Evolutionary conservation across 2,113 vertebrate genomes (phyloP).

Genomic region (Aspiorhynchus laticeps): DNA sequence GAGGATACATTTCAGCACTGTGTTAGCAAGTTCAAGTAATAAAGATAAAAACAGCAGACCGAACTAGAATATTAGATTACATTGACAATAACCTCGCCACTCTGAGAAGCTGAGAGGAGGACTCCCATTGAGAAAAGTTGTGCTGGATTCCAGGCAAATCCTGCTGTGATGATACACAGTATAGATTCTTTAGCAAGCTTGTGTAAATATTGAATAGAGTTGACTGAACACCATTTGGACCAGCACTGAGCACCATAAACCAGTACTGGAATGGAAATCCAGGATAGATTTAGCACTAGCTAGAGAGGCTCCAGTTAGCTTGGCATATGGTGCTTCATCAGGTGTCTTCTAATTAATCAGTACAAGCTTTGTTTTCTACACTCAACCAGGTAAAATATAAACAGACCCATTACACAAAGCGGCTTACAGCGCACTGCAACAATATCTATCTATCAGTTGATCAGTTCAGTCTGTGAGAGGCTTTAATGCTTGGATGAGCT

Average conservation of each 20-base stretch:
- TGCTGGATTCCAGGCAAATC: background rate
- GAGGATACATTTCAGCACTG: background rate
- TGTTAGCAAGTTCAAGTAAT: background rate
- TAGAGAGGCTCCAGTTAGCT: background rate
- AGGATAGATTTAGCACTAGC: background rate
- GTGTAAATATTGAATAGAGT: background rate
- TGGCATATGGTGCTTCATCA: slow-evolving; percentile 9
- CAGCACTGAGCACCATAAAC: background rate
- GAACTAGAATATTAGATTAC: background rate
- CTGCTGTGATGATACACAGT: background rate
- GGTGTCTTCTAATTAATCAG: slow-evolving; percentile 5
- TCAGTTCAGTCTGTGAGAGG: slow-evolving; percentile 21
- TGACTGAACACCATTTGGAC: background rate
- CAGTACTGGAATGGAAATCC: background rate
- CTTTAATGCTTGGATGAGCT: slow-evolving; percentile 49
- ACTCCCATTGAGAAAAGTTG: background rate
- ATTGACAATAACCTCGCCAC: background rate
- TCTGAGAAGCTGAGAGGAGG: background rate
- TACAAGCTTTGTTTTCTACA: slow-evolving; percentile 8
- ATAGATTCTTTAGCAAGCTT: background rate
- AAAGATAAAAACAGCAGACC: background rate
- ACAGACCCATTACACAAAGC: slow-evolving; percentile 61
- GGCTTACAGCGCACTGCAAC: slow-evolving; percentile 59
- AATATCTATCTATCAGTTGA: background rate
- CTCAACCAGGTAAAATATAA: slow-evolving; percentile 58